phyloP scores from a whole-genome alignment of 2,113 vertebrate genomes.

The Coptodon bakossiorum region DNA sequence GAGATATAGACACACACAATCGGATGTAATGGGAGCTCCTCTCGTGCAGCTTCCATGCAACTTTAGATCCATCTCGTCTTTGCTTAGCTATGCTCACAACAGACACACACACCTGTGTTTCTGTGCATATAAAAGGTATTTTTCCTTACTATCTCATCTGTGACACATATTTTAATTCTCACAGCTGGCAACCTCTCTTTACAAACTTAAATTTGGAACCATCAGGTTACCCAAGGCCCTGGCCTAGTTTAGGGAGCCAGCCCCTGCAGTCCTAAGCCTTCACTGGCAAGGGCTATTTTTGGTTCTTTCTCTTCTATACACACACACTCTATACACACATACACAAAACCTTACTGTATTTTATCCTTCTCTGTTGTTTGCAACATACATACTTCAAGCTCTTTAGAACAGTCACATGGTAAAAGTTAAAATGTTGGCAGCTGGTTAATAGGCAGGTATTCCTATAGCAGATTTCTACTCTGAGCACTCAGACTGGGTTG shows the following conservation, averaged over 20 bases:
- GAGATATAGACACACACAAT: neutral
- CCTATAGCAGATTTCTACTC: neutral
- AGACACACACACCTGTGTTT: neutral
- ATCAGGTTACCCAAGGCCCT: neutral
- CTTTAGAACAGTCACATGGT: neutral
- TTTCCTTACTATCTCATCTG: rapidly evolving
- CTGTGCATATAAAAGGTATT: neutral
- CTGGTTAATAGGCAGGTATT: neutral
- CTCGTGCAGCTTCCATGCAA: neutral
- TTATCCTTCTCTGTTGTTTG: neutral
- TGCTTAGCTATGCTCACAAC: neutral
- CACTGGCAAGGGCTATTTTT: neutral
- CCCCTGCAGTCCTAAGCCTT: neutral
- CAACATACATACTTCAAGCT: neutral
- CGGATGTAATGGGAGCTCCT: neutral
- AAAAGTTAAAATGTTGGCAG: neutral
- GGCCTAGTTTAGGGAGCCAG: neutral
- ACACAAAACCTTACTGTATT: neutral
- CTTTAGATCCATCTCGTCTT: neutral
- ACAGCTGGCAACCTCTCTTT: neutral
- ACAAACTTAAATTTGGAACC: neutral
- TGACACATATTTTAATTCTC: neutral
- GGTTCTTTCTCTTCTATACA: neutral
- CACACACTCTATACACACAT: neutral
- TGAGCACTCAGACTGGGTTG: neutral